A percentile compares a stretch with the other conserved stretches of the same genome.
Conservation (phyloP, 1,140 invertebrate species). For the Drosophila lacteicornis region DNA sequence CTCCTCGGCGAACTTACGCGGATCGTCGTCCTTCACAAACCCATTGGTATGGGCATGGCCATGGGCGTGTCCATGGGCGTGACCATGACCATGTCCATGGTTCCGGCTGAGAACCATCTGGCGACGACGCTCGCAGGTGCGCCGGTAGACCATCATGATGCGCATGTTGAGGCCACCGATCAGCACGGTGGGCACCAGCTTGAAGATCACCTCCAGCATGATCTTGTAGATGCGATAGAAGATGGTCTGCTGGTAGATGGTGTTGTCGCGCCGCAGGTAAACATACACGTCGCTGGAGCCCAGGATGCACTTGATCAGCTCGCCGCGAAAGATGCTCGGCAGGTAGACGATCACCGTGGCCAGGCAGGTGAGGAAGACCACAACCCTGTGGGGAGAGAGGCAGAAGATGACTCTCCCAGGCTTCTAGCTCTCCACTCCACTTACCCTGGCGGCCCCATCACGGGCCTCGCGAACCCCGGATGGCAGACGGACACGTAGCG, state of each 20-base stretch:
- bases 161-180: conserved; percentile 89
- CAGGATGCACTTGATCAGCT: conserved; percentile 87
- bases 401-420: neutral
- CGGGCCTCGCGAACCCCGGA: conserved; percentile 88
- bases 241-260: conserved; percentile 85
- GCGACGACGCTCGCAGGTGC: conserved; percentile 88
- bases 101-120: conserved; percentile 87
- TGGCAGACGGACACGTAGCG: conserved; percentile 93
- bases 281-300: conserved; percentile 85
- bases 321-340: conserved; percentile 88
- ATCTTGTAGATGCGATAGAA: conserved; percentile 88
- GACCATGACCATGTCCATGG: conserved; percentile 15
- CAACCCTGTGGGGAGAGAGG: conserved; percentile 77
- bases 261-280: conserved; percentile 87
- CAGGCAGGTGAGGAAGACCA: conserved; percentile 87
- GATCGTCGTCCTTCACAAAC: conserved; percentile 86
- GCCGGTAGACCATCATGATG: conserved; percentile 89
- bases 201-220: conserved; percentile 88
- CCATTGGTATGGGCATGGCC: conserved; percentile 35
- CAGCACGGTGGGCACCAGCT: conserved; percentile 89
- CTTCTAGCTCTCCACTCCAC: neutral
- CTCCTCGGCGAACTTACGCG: conserved; percentile 90
- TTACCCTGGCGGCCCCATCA: conserved; percentile 87
- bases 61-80: neutral
- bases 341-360: conserved; percentile 88